Base-by-base conservation (phyloP, 2,797 vertebrate species). In the Sandelia bainsii region DNA sequence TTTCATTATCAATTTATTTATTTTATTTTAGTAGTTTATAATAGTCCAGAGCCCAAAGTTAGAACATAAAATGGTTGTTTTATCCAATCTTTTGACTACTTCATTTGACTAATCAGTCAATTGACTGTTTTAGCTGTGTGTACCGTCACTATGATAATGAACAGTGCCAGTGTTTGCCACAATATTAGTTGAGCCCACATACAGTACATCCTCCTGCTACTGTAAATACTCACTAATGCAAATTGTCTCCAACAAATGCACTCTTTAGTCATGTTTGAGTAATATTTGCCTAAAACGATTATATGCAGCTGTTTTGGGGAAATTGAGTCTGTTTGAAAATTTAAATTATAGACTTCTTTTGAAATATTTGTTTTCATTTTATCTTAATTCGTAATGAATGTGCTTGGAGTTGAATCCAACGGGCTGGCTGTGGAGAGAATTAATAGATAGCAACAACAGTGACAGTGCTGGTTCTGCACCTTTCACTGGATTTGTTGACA, bases 401-500 rank as follows among this genome's bases (percentile, higher is more conserved):
- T 5, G 29, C 11, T 52, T 4, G 12, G 25, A 22, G 25, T 0
- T 22, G 48, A 50, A 29, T 8, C 19, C 23, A 20, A 34, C 56
- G 27, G 44, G 40, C 29, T 16, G 6, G 39, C 29, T 45, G 48
- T 5, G 23, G 65, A 52, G 50, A 37, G 39, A 27, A 48, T 48
- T 29, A 20, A 40, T 20, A 29, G 29, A 53, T 9, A 8, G 6
- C 37, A 39, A 13, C 37, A 13, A 39, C 37, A 39, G 37, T 39
- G 37, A 39, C 19, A 5, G 12, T 46, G 62, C 59, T 59, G 25
- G 23, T 44, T 51, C 1, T 9, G 37, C 54, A 46, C 23, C 56
- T 61, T 63, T 48, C 10, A 12, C 4, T 4, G 37, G 37, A 64
- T 65, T 59, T 57, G 46, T 69, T 50, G 52, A 62, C 54, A 45